phyloP scores from a whole-genome alignment of 2,888 invertebrate genomes.

The Lymantria monacha region DNA sequence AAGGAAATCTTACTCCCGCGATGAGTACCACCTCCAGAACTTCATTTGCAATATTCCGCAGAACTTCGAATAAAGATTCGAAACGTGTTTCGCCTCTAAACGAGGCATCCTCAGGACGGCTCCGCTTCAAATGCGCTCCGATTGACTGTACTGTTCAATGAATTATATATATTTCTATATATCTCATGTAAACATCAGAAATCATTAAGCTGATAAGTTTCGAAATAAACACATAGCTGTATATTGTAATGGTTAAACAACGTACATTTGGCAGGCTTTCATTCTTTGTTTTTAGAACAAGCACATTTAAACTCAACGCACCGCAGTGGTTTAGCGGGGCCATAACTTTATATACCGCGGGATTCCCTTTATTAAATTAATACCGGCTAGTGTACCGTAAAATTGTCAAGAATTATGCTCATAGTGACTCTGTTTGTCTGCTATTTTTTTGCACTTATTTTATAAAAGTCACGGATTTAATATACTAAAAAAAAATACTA shows the following conservation, averaged over 20 bases:
- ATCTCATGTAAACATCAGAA: no score
- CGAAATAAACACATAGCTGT: no score
- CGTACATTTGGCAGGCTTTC: conserved; percentile 59
- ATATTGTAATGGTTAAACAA: conserved; percentile 40
- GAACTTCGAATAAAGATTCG: no score
- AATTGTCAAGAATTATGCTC: conserved; percentile 8
- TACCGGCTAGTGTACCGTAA: conserved; percentile 13
- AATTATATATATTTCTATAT: no score
- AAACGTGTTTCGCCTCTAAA: no score
- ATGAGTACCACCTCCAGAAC: no score
- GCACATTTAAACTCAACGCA: conserved; percentile 54
- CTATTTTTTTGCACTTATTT: conserved; percentile 23
- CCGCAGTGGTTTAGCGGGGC: conserved; percentile 33
- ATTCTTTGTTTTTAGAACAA: conserved; percentile 62
- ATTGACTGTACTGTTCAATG: no score
- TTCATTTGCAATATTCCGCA: no score
- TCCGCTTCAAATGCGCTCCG: no score
- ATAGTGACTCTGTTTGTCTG: neutral
- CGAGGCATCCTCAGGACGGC: no score
- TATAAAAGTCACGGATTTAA: conserved; percentile 2
- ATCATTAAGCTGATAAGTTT: no score
- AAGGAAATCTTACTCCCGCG: no score
- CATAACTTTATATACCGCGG: conserved; percentile 25
- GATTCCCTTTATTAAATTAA: conserved; percentile 33
- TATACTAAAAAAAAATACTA: neutral